Base-by-base conservation (phyloP, 2,113 vertebrate genomes). In the Sorex fumeus region DNA sequence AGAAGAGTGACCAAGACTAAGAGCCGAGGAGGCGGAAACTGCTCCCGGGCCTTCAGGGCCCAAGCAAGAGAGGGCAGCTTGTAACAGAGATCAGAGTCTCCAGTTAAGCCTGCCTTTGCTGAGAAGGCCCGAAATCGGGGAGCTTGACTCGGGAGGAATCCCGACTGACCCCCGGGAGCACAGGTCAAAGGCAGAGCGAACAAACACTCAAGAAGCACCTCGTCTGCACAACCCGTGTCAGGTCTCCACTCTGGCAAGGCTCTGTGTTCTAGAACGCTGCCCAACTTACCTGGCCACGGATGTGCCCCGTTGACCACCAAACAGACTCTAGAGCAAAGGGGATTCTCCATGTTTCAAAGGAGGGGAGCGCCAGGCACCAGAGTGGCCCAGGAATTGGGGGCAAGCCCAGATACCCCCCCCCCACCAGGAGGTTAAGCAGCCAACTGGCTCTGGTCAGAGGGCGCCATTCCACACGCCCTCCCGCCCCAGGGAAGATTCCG, bases 11-110 rank as follows among this genome's bases (percentile, higher is more conserved):
- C 8, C 6, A 36, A 66, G 83, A 92, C n/a, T n/a, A n/a, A n/a
- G n/a, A n/a, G 60, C n/a, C 10, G 6, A 25, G 32, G 9, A 84
- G 84, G 45, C 15, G 66, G 43, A 62, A 36, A 23, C 78, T 5
- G 34, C 23, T 2, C 27, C 94, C 84, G 47, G 75, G 93, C 93
- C 0, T 0, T 13, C 7, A 27, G 28, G 64, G 94, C 95, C 93
- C 10, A 67, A 94, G 84, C 75, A 6, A 85, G 1, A 30, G 25
- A 69, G 87, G 28, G 4, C 25, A 8, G 62, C 27, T 75, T 28
- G 12, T 28, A 43, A 12, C 12, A n/a, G 12, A 80, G 45, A 40
- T 16, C 23, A 19, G n/a, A n/a, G 12, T 43, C n/a, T 34, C 53
- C 40, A 71, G 64, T 11, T 69, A 67, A 53, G 71, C 66, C 30